Evolutionary conservation across 2,113 vertebrate genomes (phyloP).

Genomic region (Colaptes auratus): DNA sequence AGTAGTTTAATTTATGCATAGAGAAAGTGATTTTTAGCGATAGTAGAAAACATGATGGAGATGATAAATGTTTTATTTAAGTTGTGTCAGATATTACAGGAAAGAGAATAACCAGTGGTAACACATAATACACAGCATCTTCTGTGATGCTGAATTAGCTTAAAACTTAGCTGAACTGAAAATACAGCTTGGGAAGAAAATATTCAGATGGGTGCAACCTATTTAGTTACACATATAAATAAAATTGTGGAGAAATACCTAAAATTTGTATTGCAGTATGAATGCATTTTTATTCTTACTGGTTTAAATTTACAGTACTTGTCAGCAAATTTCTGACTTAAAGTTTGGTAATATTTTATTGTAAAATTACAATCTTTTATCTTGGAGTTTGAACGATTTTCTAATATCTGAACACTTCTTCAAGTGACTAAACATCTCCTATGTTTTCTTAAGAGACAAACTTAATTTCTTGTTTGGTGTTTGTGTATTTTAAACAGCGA

Average conservation of each 20-base stretch:
- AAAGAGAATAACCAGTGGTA: background rate
- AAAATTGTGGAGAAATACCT: background rate
- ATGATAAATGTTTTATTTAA: background rate
- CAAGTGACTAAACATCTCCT: too few species aligned
- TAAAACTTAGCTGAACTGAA: background rate
- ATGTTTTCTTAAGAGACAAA: accelerated
- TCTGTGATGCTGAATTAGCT: background rate
- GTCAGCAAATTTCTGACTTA: background rate
- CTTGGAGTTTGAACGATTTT: background rate
- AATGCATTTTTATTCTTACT: background rate
- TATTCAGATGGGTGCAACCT: background rate
- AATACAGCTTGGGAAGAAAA: background rate
- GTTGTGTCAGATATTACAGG: accelerated
- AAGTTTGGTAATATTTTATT: background rate
- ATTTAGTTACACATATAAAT: background rate
- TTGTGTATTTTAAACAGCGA: background rate
- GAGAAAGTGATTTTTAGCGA: background rate
- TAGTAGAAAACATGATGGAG: background rate
- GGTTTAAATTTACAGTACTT: background rate
- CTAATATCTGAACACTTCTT: background rate
- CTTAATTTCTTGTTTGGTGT: background rate
- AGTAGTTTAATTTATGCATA: background rate
- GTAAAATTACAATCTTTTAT: background rate
- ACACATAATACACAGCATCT: accelerated
- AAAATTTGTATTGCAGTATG: background rate